phyloP scores from a whole-genome alignment of 2,888 invertebrate species.

The Peribatodes rhomboidaria region DNA sequence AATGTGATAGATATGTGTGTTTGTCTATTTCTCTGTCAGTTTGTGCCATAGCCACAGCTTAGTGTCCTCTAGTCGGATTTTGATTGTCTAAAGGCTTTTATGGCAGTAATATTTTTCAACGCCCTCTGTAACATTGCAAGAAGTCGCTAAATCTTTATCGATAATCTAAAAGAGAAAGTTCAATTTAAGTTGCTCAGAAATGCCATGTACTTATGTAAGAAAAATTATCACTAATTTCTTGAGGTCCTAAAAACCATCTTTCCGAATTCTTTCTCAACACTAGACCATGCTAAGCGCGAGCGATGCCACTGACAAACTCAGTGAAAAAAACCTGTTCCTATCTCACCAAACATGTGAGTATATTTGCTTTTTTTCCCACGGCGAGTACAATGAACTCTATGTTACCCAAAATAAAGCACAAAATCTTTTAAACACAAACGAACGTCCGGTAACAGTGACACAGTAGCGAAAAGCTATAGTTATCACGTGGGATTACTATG shows the following conservation, averaged over 20 bases:
- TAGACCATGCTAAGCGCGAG: conserved; percentile 36
- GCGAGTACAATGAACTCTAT: conserved; percentile 30
- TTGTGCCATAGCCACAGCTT: too few relatives aligned
- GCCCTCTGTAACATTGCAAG: too few relatives aligned
- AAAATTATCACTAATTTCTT: conserved; percentile 7
- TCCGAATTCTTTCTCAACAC: conserved; percentile 41
- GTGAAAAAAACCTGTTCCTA: conserved; percentile 38
- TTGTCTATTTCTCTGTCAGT: background rate
- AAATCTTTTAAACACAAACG: conserved; percentile 29
- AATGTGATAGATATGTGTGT: background rate
- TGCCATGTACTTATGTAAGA: background rate
- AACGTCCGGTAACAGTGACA: conserved; percentile 41
- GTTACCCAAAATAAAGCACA: conserved; percentile 24
- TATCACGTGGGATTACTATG: conserved; percentile 60
- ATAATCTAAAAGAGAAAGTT: too few relatives aligned
- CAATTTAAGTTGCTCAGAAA: too few relatives aligned
- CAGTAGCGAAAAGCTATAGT: conserved; percentile 49
- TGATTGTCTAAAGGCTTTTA: too few relatives aligned
- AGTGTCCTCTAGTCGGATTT: too few relatives aligned
- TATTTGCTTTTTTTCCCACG: conserved; percentile 16
- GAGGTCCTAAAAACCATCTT: conserved; percentile 27
- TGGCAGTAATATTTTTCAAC: too few relatives aligned
- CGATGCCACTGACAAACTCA: conserved; percentile 35
- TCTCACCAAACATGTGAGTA: conserved; percentile 35
- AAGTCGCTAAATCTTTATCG: too few relatives aligned